Conservation (phyloP, 2,113 vertebrate genomes). For the Anolis sagrei region DNA sequence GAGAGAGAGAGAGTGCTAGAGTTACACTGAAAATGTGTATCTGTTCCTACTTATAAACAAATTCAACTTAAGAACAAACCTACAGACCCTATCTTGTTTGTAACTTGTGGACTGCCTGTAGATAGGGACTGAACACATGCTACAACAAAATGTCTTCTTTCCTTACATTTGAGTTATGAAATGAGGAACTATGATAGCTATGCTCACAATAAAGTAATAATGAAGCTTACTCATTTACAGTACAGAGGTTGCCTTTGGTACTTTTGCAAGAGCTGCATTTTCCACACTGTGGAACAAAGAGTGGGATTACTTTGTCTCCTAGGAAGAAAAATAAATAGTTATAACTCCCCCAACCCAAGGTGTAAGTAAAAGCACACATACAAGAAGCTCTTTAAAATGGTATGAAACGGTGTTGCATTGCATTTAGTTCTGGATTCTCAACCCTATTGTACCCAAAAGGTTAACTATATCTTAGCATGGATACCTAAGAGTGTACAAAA, state of each 20-base stretch:
- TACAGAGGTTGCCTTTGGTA: slow-evolving; percentile 64
- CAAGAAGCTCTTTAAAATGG: background rate
- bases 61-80: too few relatives aligned
- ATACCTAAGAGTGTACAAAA: too few relatives aligned
- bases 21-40: too few relatives aligned
- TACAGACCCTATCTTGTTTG: too few relatives aligned
- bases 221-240: slow-evolving; percentile 61
- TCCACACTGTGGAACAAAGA: slow-evolving; percentile 74
- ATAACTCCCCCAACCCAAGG: slow-evolving; percentile 17
- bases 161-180: background rate
- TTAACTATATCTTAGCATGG: too few relatives aligned
- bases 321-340: slow-evolving; percentile 32
- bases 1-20: too few relatives aligned
- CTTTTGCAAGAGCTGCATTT: slow-evolving; percentile 66
- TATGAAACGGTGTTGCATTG: background rate
- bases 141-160: background rate
- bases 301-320: slow-evolving; percentile 77
- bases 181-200: background rate
- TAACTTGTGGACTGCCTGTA: too few relatives aligned
- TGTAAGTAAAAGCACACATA: background rate
- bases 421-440: too few relatives aligned
- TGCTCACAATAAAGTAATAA: background rate
- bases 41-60: too few relatives aligned
- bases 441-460: too few relatives aligned
- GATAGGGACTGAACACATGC: background rate